Evolutionary conservation across 2,797 vertebrate species (phyloP).

Genomic region (Manis crassicaudata): DNA sequence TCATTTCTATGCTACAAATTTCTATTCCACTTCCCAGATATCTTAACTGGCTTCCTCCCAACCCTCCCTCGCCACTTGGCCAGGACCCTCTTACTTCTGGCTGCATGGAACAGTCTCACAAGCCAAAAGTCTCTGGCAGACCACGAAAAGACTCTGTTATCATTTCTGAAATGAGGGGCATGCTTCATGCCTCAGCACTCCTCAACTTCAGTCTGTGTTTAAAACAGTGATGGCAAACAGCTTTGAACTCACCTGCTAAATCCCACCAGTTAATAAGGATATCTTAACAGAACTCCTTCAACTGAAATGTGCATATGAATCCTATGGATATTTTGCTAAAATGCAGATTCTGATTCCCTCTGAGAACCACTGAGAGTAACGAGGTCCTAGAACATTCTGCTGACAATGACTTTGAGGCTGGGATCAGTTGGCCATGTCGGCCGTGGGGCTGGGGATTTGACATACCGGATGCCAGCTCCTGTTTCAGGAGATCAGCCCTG

Average conservation of each 20-base stretch:
- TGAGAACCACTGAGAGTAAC: no score
- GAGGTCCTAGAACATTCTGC: background rate
- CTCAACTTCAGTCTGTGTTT: background rate
- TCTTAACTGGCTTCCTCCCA: background rate
- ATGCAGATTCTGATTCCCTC: background rate
- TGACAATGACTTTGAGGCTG: background rate
- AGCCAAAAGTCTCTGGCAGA: background rate
- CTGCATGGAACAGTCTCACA: background rate
- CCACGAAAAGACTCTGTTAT: accelerated
- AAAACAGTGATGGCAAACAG: background rate
- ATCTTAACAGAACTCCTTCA: background rate
- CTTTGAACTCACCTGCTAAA: background rate
- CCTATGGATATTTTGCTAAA: background rate
- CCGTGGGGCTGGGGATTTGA: background rate
- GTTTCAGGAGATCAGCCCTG: background rate
- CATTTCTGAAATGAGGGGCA: background rate
- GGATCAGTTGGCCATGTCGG: background rate
- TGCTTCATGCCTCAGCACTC: background rate
- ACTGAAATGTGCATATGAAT: background rate
- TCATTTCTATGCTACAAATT: background rate
- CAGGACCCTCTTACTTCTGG: background rate
- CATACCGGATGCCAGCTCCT: no score
- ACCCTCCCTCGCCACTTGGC: background rate
- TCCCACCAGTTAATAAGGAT: background rate
- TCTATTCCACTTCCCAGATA: background rate